Base-by-base conservation (phyloP, 2,113 vertebrate species). In the Psittacula cyanocephala region DNA sequence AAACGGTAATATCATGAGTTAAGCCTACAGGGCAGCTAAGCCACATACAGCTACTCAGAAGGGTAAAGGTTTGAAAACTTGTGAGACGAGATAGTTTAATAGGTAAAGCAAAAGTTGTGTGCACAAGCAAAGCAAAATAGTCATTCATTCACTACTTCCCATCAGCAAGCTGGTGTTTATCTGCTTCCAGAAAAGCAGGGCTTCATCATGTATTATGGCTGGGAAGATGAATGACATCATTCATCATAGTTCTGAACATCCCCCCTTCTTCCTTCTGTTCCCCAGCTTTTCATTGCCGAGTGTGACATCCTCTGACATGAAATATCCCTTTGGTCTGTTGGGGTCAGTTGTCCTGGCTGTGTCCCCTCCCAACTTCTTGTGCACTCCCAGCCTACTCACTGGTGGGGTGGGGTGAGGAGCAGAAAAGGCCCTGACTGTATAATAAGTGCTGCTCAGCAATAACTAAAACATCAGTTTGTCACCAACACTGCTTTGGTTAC, bases 291-390 rank as follows among this genome's bases (percentile, higher is more conserved):
- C 35, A 23, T 37, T 62, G 33, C 22, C 13, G 11, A 22, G 14
- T 5, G 0, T 29, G 53, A 62, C 0, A 0, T 3, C 28, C 33
- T 8, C 39, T 4, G 11, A 12, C 33, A 14, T 11, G 53, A 41
- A 2, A 53, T 31, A 46, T 8, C 43, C 50, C 24, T 55, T 35
- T 25, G 76, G 41, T 24, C 22, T 23, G n/a, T 14, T 57, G 19
- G 43, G 35, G 41, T 64, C 76, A 80, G 33, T n/a, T 70, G 44
- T 23, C 44, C 53, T 10, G 7, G 13, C 55, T 59, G 55, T 59
- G 55, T 59, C 6, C 13, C 9, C 20, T n/a, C 20, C 20, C 13
- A 59, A 15, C 8, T 57, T 17, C 41, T 80, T 41, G 8, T 43
- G 50, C 41, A 24, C 7, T 16, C 18, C n/a, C 35, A 46, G 35